phyloP scores from a whole-genome alignment of 1,140 invertebrate species.

The Argopecten irradians region DNA sequence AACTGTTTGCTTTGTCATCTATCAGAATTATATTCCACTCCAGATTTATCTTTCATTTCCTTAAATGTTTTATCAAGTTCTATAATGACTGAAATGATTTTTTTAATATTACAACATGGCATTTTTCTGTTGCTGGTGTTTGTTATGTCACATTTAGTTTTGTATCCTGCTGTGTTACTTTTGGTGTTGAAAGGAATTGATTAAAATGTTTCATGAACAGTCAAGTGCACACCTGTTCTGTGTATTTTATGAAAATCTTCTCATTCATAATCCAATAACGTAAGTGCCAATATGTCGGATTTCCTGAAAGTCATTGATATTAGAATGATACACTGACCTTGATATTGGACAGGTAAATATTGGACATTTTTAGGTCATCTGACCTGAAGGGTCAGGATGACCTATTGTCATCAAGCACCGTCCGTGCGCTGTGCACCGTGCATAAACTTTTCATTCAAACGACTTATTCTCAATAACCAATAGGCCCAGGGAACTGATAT shows the following conservation, averaged over 20 bases:
- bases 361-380: too few relatives aligned
- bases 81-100: background rate
- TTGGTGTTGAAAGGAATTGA: background rate
- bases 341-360: too few relatives aligned
- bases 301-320: background rate
- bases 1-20: background rate
- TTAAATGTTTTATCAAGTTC: background rate
- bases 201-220: background rate
- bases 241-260: background rate
- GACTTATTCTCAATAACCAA: too few relatives aligned
- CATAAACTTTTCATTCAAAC: too few relatives aligned
- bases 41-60: background rate
- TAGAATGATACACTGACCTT: too few relatives aligned
- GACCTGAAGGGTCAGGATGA: too few relatives aligned
- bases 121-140: slow-evolving; percentile 10
- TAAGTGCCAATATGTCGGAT: background rate
- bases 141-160: background rate
- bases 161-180: background rate
- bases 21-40: background rate
- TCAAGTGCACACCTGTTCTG: background rate
- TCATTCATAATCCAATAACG: background rate
- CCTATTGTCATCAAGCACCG: too few relatives aligned
- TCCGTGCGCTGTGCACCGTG: too few relatives aligned
- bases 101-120: background rate
- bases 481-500: too few relatives aligned